Base-by-base conservation (phyloP, 1,140 invertebrate genomes). In the Drosophila arizonae region DNA sequence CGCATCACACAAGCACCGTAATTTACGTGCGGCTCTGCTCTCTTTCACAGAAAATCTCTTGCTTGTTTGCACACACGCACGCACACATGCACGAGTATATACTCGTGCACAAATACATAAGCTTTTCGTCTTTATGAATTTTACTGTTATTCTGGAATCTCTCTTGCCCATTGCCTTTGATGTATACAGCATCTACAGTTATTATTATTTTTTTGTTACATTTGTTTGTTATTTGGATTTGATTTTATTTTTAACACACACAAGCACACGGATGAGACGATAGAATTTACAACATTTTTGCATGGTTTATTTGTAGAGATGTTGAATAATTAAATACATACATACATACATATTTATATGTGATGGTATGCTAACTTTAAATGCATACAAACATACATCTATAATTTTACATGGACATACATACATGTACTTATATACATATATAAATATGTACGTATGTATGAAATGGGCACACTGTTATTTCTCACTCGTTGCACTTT, bases 11-110 rank as follows among this genome's bases (percentile, higher is more conserved):
- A 71, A 79, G 76, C 82, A 79, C 79, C 76, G 75, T 81, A 76
- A 81, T 81, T 76, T 76, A 72, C 76, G 67, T 87, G 66, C 67
- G 70, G 63, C 70, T 66, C 54, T 66, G 43, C 61, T 73, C 82
- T 87, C 82, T 87, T 79, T 75, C 72, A 67, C 68, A 61, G 67
- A 79, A 86, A 86, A 86, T 86, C 82, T 86, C 72, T 62, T 58
- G 50, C 81, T 84, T 79, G 66, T 76, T 72, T 84, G 58, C 64
- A 76, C 80, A 77, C 76, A 74, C 75, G 72, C 70, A 64, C 65
- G 62, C 62, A 33, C 33, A 33, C 45, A 62, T 45, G 15, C 36
- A 48, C 36, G 21, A n/a, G 30, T 28, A 55, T 54, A 64, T 50
- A 56, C 21, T 48, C 41, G 36, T 51, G 26, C 43, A 56, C 67